Evolutionary conservation across 1,140 invertebrate genomes (phyloP), one percentile per base, ranked within the genome.

Genomic region (Aculops lycopersici): DNA sequence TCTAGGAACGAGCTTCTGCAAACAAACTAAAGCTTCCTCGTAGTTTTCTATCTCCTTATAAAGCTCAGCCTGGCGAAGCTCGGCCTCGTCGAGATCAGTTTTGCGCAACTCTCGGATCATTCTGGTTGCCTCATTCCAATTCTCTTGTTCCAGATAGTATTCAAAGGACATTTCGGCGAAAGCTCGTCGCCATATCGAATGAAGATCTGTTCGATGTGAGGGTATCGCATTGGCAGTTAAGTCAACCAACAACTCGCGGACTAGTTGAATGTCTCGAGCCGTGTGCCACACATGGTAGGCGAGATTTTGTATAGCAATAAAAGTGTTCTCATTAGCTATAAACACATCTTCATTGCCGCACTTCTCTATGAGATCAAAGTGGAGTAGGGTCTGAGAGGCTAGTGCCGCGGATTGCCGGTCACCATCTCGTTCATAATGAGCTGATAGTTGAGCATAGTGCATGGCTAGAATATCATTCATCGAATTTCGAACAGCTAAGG

Each of bases 121-220:
- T 21, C 38, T 41, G 21, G 13, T 13, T 8, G 45, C 43, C 2
- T 20, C 20, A 4, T 18, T 18, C 43, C 43, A 47, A 24, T 47
- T 21, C 20, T 36, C 35, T 20, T 15, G 12, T 35, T 42, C 17
- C 4, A 46, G 17, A 38, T 38, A 17, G 18, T 41, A 17, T 17
- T 47, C 45, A 37, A 47, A 47, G 12, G 36, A 5, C 8, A 47
- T 47, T 35, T 47, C 45, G 20, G 44, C 40, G 15, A 41, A 36
- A 17, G 45, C 37, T 31, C 24, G 37, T 17, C 39, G 19, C 36
- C 40, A 41, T 24, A 47, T 47, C 1, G 20, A 2, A 4, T 19
- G 38, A 4, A 39, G 19, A 21, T 17, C 3, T 17, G n/a, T 39
- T 21, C 40, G 40, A 24, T 47, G 41, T 14, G 12, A 21, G 3